These are phyloP conservation scores for Vollenhovia emeryi DNA, from an alignment of 1,140 invertebrate genomes.

Conservation along the genomic window DNA sequence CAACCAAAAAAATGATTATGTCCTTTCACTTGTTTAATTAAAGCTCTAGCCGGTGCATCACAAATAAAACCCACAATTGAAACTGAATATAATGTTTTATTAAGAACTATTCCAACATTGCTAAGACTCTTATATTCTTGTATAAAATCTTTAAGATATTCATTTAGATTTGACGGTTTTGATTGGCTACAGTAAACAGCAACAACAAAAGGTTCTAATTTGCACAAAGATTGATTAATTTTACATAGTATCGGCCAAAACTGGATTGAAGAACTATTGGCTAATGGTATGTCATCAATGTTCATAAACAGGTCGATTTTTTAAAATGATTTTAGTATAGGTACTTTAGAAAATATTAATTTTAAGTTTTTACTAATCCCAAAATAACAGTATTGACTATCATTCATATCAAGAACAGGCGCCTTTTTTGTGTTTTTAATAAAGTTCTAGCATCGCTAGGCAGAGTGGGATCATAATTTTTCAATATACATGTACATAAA, in stretches of 20 bases:
- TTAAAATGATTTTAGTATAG: not conserved
- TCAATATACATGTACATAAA: not conserved
- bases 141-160: constrained; percentile 17
- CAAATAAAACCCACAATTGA: not conserved
- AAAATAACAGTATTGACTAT: constrained; percentile 20
- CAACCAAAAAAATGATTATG: constrained; percentile 12
- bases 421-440: not conserved
- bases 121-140: not conserved
- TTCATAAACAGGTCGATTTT: constrained; percentile 14
- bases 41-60: not conserved
- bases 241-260: constrained; percentile 23
- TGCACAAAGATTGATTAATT: constrained; percentile 16
- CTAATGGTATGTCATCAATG: constrained; percentile 8
- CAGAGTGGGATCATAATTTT: not conserved
- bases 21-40: constrained; percentile 3
- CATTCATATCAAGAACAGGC: not conserved
- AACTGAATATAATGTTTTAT: constrained; percentile 1
- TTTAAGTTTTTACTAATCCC: not conserved
- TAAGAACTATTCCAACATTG: not conserved
- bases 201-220: constrained; percentile 4
- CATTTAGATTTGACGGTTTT: constrained; percentile 1
- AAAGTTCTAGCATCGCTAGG: constrained; percentile 6
- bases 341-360: constrained; percentile 1
- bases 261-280: constrained; percentile 10
- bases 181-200: constrained; percentile 11